These are phyloP conservation scores for Kobus ellipsiprymnus DNA, from an alignment of 2,113 vertebrate genomes.

Conservation along the genomic window DNA sequence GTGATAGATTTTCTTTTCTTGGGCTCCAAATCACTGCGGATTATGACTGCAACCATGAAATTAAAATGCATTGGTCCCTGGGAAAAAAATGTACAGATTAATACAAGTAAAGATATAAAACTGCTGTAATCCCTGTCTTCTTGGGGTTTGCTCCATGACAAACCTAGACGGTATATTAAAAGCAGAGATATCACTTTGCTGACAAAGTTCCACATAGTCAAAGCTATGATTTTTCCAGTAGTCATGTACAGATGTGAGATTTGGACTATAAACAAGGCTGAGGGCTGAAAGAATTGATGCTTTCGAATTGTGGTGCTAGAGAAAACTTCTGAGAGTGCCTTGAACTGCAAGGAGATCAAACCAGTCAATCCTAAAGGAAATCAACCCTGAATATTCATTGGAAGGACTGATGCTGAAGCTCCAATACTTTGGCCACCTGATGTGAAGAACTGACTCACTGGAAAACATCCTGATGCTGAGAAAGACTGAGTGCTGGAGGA, in stretches of 20 bases:
- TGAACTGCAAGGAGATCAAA: not conserved
- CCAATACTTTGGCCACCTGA: not conserved
- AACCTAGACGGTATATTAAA: not conserved
- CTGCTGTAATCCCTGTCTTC: not conserved
- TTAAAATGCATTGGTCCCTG: not conserved
- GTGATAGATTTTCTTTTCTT: not conserved
- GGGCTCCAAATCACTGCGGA: not conserved
- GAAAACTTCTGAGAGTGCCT: not conserved
- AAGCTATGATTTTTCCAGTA: not conserved
- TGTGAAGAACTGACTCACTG: not conserved
- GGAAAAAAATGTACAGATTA: not conserved
- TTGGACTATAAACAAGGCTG: not conserved
- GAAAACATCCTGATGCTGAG: not conserved
- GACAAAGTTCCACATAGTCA: not conserved
- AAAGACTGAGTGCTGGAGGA: accelerated
- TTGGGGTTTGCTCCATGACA: not conserved
- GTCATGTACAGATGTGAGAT: not conserved
- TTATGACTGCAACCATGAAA: not conserved
- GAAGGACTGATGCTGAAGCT: not conserved
- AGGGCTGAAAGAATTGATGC: not conserved
- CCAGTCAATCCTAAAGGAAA: not conserved
- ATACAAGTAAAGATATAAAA: not conserved
- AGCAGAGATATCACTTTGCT: not conserved
- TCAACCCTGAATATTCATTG: not conserved
- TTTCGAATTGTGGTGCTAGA: not conserved